These are phyloP conservation scores for Beris chalybata DNA, from an alignment of 2,888 invertebrate genomes.

Conservation along the genomic window DNA sequence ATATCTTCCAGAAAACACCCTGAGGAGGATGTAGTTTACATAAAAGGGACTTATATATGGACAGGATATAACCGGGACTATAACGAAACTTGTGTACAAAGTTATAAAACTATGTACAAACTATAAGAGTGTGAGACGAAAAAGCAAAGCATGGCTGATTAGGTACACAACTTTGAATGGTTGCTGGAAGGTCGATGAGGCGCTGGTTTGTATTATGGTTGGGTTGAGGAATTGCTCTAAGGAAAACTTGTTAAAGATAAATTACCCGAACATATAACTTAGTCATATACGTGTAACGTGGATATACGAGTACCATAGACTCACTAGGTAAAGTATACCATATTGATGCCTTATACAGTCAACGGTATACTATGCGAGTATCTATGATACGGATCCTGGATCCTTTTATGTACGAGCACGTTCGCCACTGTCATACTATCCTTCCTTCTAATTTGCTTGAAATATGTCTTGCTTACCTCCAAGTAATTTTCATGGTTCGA, in stretches of 20 bases:
- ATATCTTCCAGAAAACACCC: constrained; percentile 41
- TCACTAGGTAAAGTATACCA: too few species aligned
- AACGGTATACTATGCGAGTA: neutral
- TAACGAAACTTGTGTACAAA: constrained; percentile 24
- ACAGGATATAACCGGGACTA: constrained; percentile 17
- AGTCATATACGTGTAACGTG: constrained; percentile 26
- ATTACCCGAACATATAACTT: constrained; percentile 34
- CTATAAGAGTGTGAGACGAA: constrained; percentile 33
- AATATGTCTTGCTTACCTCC: constrained; percentile 39
- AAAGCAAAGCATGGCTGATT: constrained; percentile 40
- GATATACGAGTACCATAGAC: neutral
- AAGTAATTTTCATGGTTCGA: constrained; percentile 37
- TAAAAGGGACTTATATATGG: constrained; percentile 39
- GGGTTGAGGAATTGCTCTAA: constrained; percentile 39
- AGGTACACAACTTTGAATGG: constrained; percentile 38
- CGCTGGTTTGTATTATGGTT: constrained; percentile 22
- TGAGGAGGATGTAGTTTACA: constrained; percentile 39
- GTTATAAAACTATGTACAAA: constrained; percentile 35
- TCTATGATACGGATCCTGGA: constrained; percentile 10
- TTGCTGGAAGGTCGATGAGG: constrained; percentile 17
- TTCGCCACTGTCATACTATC: constrained; percentile 35
- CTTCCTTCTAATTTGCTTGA: constrained; percentile 39
- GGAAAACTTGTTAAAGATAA: constrained; percentile 41
- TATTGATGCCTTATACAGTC: neutral
- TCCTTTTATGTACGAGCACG: constrained; percentile 30